Evolutionary conservation across 2,888 invertebrate genomes (phyloP).

Genomic region (Eledone cirrhosa): DNA sequence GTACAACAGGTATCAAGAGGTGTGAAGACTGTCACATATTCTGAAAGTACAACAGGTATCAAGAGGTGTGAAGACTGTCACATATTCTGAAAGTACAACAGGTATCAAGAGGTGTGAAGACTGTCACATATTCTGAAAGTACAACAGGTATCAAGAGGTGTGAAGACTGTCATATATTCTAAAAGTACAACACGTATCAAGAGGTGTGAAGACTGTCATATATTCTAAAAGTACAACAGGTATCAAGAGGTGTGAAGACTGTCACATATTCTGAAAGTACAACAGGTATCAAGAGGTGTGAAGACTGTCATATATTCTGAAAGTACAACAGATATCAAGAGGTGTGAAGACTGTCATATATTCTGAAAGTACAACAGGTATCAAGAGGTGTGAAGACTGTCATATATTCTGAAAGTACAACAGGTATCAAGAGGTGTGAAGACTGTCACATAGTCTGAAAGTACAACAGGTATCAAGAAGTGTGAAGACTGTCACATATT

Average conservation of each 20-base stretch:
- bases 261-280: conserved; percentile 75
- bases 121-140: conserved; percentile 78
- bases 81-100: conserved; percentile 70
- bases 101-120: conserved; percentile 73
- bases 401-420: conserved; percentile 72
- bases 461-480: not conserved
- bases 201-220: conserved; percentile 85
- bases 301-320: conserved; percentile 81
- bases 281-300: conserved; percentile 70
- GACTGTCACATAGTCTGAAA: conserved; percentile 78
- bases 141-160: conserved; percentile 67
- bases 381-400: conserved; percentile 78
- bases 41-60: conserved; percentile 36
- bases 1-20: conserved; percentile 64
- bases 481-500: conserved; percentile 85
- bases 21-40: conserved; percentile 84
- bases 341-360: conserved; percentile 86
- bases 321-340: conserved; percentile 74
- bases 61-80: conserved; percentile 81
- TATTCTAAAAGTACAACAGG: conserved; percentile 66
- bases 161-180: conserved; percentile 83
- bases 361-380: conserved; percentile 45
- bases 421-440: conserved; percentile 72
- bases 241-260: conserved; percentile 76
- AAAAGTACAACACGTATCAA: conserved; percentile 75